These are phyloP conservation scores for Brenthis ino DNA, from an alignment of 2,888 invertebrate species.

Conservation along the genomic window DNA sequence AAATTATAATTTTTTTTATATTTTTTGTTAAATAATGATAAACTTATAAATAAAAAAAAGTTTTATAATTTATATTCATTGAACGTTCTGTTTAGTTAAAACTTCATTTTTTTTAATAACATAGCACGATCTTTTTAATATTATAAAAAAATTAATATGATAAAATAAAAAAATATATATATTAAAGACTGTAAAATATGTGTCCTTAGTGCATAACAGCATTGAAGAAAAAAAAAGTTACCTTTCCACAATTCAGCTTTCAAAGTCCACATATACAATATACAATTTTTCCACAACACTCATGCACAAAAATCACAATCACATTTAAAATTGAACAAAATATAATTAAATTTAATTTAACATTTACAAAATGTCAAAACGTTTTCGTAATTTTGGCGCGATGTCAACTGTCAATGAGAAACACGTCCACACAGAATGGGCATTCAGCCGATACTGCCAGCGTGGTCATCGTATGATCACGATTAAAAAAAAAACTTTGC, in stretches of 20 bases:
- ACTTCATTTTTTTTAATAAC: too few species aligned
- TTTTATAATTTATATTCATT: too few species aligned
- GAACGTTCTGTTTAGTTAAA: too few species aligned
- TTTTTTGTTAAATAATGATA: too few species aligned
- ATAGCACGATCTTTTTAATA: not conserved
- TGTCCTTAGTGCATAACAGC: conserved; percentile 16
- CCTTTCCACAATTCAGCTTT: conserved; percentile 29
- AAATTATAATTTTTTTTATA: too few species aligned
- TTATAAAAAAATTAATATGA: not conserved
- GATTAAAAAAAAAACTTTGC: conserved; percentile 35
- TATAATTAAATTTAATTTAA: not conserved
- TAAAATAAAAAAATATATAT: not conserved
- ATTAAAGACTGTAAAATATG: conserved; percentile 15
- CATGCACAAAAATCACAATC: conserved; percentile 5
- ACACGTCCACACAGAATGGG: conserved; percentile 33
- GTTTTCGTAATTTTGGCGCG: conserved; percentile 43
- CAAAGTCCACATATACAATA: conserved; percentile 19
- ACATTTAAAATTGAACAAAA: conserved; percentile 1
- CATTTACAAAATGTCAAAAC: conserved; percentile 18
- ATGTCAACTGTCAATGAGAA: conserved; percentile 11
- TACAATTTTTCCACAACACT: conserved; percentile 10
- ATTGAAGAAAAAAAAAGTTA: conserved; percentile 22
- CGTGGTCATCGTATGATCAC: conserved; percentile 36
- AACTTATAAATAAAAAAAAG: too few species aligned
- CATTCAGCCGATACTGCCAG: conserved; percentile 43